phyloP scores from a whole-genome alignment of 30 jellyfish, hydroid and myxozoan genomes.

The Aurelia aurita complex sp. Pacific region DNA sequence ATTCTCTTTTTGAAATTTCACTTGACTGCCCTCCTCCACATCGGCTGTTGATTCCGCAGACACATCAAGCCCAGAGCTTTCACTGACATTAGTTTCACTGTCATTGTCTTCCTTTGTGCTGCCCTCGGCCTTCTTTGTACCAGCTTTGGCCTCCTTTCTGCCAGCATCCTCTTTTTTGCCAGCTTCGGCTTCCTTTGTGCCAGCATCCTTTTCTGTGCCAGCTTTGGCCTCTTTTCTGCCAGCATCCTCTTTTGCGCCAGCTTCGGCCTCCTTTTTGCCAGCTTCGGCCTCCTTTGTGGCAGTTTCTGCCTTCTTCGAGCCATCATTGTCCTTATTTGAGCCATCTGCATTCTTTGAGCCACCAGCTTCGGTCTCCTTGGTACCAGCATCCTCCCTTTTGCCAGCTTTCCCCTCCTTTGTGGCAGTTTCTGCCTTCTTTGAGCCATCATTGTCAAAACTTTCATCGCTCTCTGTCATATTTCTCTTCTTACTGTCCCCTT shows the following conservation, averaged over 20 bases:
- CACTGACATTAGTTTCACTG: background rate
- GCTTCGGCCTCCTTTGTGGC: background rate
- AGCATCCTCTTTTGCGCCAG: background rate
- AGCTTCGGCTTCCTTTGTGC: too few species aligned
- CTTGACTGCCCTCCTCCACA: slow-evolving; percentile 29
- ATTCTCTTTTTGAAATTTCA: slow-evolving; percentile 3
- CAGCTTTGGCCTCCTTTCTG: background rate
- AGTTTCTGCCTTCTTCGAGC: background rate
- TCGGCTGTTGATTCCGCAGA: slow-evolving; percentile 42
- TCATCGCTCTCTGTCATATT: slow-evolving; percentile 42
- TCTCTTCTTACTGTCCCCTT: slow-evolving; percentile 31
- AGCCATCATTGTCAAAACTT: slow-evolving; percentile 42
- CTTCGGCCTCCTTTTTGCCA: background rate
- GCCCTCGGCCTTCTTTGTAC: background rate
- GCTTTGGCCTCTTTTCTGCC: background rate
- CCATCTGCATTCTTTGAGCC: background rate
- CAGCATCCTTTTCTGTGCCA: background rate
- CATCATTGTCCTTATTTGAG: background rate
- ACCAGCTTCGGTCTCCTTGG: background rate
- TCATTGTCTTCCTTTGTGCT: slow-evolving; percentile 12
- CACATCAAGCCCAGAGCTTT: slow-evolving; percentile 38
- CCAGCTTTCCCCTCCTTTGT: background rate
- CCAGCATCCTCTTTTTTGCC: slow-evolving; percentile 9
- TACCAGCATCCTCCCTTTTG: background rate
- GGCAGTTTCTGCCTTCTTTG: background rate